Evolutionary conservation across 2,888 invertebrate species (phyloP).

Genomic region (Rhodophaea formosa): DNA sequence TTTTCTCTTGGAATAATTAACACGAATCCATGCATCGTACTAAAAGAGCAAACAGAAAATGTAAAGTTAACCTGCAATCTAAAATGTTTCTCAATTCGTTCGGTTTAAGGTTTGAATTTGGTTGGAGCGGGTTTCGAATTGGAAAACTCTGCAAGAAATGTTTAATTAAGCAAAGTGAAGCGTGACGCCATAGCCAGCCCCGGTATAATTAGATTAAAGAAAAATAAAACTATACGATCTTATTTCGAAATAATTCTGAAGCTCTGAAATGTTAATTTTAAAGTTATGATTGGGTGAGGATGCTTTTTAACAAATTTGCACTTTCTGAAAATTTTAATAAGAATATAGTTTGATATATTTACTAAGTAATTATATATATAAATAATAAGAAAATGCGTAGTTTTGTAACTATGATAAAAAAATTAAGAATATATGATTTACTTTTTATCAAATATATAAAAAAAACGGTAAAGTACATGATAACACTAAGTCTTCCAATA

Average conservation of each 20-base stretch:
- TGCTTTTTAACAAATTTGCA: neutral
- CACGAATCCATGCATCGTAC: slow-evolving; percentile 16
- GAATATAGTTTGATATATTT: no score
- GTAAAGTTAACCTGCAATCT: slow-evolving; percentile 7
- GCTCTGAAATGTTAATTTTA: neutral
- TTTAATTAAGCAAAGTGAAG: slow-evolving; percentile 64
- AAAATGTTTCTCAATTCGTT: slow-evolving; percentile 15
- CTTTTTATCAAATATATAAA: no score
- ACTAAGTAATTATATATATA: no score
- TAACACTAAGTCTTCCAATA: no score
- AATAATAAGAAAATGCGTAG: no score
- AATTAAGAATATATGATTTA: no score
- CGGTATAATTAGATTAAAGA: slow-evolving; percentile 48
- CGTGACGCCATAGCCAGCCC: slow-evolving; percentile 47
- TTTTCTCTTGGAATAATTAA: slow-evolving; percentile 19
- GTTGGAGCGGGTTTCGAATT: slow-evolving; percentile 5
- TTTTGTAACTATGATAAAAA: no score
- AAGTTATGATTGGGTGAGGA: neutral
- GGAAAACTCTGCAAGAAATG: slow-evolving; percentile 42
- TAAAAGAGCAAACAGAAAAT: slow-evolving; percentile 19
- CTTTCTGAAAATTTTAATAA: no score
- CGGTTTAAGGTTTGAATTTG: neutral
- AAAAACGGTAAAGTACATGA: no score
- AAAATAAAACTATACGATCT: slow-evolving; percentile 39
- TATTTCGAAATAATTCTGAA: slow-evolving; percentile 1